A percentile compares a stretch with the other conserved stretches of the same genome.
Evolutionary conservation across 2,888 invertebrate genomes (phyloP).

Genomic region (Strigamia transsilvanica): DNA sequence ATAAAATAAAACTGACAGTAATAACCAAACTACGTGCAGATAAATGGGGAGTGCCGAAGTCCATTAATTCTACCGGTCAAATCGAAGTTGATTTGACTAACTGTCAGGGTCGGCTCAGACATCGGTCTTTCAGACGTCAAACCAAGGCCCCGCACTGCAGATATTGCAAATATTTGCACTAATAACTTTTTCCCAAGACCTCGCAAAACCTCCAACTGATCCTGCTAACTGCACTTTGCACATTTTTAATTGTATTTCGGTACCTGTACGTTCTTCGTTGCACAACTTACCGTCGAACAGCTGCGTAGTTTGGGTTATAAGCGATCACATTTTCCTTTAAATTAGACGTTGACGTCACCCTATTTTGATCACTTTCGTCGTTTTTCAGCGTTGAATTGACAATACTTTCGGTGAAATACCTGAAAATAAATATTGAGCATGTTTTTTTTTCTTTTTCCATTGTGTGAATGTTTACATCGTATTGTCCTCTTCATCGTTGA

Average conservation of each 20-base stretch:
- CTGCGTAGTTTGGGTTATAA: not conserved
- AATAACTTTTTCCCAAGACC: too few species aligned
- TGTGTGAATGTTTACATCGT: conserved; percentile 56
- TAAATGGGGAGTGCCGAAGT: too few species aligned
- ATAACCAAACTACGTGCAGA: not conserved
- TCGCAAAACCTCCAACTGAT: too few species aligned
- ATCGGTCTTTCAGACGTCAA: too few species aligned
- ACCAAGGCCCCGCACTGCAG: too few species aligned
- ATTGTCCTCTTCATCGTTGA: conserved; percentile 75
- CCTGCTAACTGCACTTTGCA: too few species aligned
- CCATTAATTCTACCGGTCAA: not conserved
- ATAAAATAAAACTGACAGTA: not conserved
- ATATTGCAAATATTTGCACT: too few species aligned
- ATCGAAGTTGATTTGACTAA: too few species aligned
- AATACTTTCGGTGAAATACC: conserved; percentile 19
- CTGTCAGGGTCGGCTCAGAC: too few species aligned
- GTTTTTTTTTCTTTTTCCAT: not conserved
- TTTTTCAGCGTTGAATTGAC: not conserved
- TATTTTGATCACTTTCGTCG: not conserved
- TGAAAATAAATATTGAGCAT: not conserved
- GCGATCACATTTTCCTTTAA: conserved; percentile 1
- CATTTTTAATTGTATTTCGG: too few species aligned
- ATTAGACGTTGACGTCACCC: not conserved
- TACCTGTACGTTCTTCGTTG: not conserved
- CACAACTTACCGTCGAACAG: not conserved